phyloP scores from a whole-genome alignment of 1,140 invertebrate genomes.

The Brachionus plicatilis region DNA sequence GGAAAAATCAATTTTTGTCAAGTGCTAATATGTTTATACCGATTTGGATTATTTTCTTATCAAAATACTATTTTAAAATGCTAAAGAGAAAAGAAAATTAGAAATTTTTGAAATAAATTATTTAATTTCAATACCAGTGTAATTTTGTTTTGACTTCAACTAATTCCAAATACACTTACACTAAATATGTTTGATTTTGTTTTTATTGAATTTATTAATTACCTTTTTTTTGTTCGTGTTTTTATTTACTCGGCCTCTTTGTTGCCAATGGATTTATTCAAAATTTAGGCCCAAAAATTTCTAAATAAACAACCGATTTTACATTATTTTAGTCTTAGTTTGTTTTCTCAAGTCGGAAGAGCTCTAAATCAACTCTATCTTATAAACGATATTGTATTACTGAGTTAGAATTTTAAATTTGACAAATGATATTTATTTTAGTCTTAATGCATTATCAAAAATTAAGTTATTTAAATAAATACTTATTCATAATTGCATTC shows the following conservation, averaged over 20 bases:
- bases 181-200: not conserved
- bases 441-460: not conserved
- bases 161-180: not conserved
- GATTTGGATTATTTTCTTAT: not conserved
- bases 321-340: not conserved
- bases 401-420: not conserved
- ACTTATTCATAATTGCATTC: not conserved
- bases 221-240: not conserved
- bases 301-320: not conserved
- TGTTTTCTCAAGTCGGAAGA: not conserved
- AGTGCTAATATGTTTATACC: too few species aligned
- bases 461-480: not conserved
- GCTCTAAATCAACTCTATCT: not conserved
- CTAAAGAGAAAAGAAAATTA: not conserved
- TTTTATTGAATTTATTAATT: not conserved
- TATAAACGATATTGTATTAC: not conserved
- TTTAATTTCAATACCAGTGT: not conserved
- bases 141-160: not conserved
- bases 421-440: not conserved
- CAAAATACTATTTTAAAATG: not conserved
- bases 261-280: not conserved
- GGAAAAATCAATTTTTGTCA: not conserved
- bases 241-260: not conserved
- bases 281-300: not conserved
- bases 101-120: constrained; percentile 24